Base-by-base conservation (phyloP, 2,113 vertebrate genomes). In the Ctenomys sociabilis region DNA sequence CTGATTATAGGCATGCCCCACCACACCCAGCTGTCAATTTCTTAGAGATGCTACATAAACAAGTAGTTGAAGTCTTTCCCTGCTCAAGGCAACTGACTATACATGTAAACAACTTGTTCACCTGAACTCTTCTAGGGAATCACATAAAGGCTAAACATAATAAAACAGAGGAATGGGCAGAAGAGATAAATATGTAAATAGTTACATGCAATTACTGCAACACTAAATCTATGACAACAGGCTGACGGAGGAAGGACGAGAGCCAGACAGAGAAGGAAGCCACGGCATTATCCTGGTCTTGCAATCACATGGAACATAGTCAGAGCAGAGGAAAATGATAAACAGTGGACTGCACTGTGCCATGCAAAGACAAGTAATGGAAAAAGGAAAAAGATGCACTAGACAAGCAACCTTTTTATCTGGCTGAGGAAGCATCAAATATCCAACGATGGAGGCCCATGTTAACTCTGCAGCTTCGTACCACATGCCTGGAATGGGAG, bases 361-460 rank as follows among this genome's bases (percentile, higher is more conserved):
- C 40, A 7, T 3, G 17, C 13, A 64, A 75, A 82, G 88, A 87
- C 24, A 43, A 30, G 68, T 19, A 28, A 0, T n/a, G 4, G 28
- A 49, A 13, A 89, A 13, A 8, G 72, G 52, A 57, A 17, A 78
- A 94, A 64, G 1, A 40, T 30, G 14, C 7, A 12, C 1, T 11
- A 64, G 28, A 52, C 2, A 40, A 14, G 8, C 24, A 28, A 99
- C 99, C 99, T 99, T 99, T 98, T 99, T 99, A 96, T 99, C 99
- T 49, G 99, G 99, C 45, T 99, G 98, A 93, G 99, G 99, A 82
- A 99, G 99, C 3, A 98, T 94, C 88, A 99, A 98, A 92, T 98
- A 99, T 1, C 99, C 99, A 9, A 99, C 97, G 72, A 99, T 86
- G 0, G 99, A 99, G 13, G 99, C 98, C 99, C 99, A 99, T 59